Percentiles rank a stretch among this genome's conserved stretches.
Evolutionary conservation across 1,140 invertebrate genomes (phyloP).

Genomic region (Diprion similis): DNA sequence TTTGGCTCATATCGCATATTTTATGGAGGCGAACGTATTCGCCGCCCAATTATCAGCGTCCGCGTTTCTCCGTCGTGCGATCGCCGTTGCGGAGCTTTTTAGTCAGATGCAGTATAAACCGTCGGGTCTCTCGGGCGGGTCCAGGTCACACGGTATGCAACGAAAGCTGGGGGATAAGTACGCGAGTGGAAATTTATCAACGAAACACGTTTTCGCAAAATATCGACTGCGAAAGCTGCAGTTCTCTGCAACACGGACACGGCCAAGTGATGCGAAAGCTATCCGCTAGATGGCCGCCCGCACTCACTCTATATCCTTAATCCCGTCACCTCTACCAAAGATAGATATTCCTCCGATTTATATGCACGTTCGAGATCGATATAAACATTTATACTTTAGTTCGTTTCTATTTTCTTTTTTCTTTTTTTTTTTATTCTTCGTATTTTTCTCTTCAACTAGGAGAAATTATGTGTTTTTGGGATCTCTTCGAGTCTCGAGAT

Average conservation of each 20-base stretch:
- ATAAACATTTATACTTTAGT: neutral
- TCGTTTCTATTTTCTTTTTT: neutral
- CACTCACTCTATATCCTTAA: slow-evolving; percentile 38
- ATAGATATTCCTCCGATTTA: neutral
- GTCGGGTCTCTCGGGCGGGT: no score
- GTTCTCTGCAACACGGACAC: slow-evolving; percentile 44
- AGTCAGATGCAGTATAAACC: no score
- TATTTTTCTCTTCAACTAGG: neutral
- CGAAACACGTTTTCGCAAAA: slow-evolving; percentile 11
- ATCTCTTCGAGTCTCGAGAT: no score
- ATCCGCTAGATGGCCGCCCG: slow-evolving; percentile 60
- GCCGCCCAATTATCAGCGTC: no score
- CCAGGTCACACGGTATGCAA: neutral
- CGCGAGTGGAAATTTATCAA: neutral
- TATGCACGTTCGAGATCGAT: neutral
- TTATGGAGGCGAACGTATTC: no score
- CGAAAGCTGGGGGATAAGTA: neutral
- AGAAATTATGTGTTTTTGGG: no score
- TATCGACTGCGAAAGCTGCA: slow-evolving; percentile 58
- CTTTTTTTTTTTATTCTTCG: neutral
- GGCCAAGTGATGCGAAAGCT: slow-evolving; percentile 40
- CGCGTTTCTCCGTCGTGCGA: no score
- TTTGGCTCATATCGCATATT: no score
- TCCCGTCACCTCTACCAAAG: slow-evolving; percentile 21
- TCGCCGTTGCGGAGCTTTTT: no score